phyloP scores from a whole-genome alignment of 2,888 invertebrate genomes.

The Eremobia ochroleuca region DNA sequence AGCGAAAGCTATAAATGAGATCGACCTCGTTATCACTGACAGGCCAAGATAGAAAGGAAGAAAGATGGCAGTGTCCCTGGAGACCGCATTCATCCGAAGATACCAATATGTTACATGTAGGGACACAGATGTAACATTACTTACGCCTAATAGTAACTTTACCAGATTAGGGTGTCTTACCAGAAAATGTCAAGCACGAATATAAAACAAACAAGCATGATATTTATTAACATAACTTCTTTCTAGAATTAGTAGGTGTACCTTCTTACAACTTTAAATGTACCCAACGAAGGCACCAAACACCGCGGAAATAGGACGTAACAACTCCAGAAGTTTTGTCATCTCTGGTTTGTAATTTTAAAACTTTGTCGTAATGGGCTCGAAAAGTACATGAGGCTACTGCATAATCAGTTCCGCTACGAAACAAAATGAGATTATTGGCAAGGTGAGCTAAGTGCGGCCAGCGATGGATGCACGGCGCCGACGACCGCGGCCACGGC shows the following conservation, averaged over 20 bases:
- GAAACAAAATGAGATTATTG: constrained; percentile 85
- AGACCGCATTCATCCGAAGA: constrained; percentile 69
- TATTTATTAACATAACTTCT: background rate
- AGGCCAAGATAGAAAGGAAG: constrained; percentile 77
- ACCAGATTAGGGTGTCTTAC: constrained; percentile 3
- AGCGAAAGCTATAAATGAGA: constrained; percentile 76
- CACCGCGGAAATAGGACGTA: constrained; percentile 12
- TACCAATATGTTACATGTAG: constrained; percentile 58
- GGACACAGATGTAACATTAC: constrained; percentile 32
- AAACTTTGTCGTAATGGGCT: constrained; percentile 52
- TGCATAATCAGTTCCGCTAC: constrained; percentile 82
- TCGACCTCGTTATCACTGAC: constrained; percentile 79
- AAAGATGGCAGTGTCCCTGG: constrained; percentile 76
- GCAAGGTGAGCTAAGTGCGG: constrained; percentile 86
- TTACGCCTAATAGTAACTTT: constrained; percentile 24
- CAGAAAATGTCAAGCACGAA: constrained; percentile 14
- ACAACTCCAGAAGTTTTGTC: constrained; percentile 27
- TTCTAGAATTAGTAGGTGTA: background rate
- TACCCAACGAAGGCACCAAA: background rate
- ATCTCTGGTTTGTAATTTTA: constrained; percentile 38
- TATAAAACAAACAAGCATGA: background rate
- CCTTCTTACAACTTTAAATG: constrained; percentile 1
- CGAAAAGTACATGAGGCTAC: constrained; percentile 70
- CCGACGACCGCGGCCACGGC: constrained; percentile 76
- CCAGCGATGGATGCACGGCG: constrained; percentile 81